These are phyloP conservation scores for Orthosia incerta DNA, from an alignment of 2,888 invertebrate genomes.

Conservation along the genomic window DNA sequence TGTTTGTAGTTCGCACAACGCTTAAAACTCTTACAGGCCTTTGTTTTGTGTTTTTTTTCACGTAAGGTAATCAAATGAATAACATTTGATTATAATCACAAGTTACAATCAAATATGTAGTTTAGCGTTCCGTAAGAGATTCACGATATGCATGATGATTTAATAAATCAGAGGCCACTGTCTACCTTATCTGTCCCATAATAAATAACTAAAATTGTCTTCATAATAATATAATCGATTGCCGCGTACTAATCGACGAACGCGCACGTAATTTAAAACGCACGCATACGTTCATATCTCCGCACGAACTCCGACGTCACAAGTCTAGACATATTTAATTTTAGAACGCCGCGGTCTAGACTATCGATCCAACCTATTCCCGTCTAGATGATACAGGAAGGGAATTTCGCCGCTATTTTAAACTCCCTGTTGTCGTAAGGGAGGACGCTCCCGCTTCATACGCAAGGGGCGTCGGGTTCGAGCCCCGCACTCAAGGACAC, in stretches of 20 bases:
- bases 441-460: constrained; percentile 13
- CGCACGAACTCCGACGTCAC: background rate
- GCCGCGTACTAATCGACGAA: background rate
- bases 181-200: background rate
- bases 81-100: too few relatives aligned
- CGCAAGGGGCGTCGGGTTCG: constrained; percentile 39
- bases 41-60: background rate
- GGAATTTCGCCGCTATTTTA: constrained; percentile 15
- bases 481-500: constrained; percentile 28
- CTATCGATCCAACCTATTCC: constrained; percentile 2
- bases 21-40: background rate
- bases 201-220: background rate
- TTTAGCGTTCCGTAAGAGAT: background rate
- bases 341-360: background rate
- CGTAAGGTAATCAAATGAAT: too few relatives aligned
- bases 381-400: constrained; percentile 3
- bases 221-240: background rate
- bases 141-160: background rate
- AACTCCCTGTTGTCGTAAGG: constrained; percentile 37
- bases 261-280: constrained; percentile 1
- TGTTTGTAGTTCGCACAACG: too few relatives aligned
- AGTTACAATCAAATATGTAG: too few relatives aligned
- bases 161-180: background rate
- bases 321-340: constrained; percentile 1
- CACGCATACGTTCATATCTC: background rate